Evolutionary conservation across 2,797 vertebrate genomes (phyloP), one percentile per base, ranked within the genome.

Genomic region (Tinamus major): DNA sequence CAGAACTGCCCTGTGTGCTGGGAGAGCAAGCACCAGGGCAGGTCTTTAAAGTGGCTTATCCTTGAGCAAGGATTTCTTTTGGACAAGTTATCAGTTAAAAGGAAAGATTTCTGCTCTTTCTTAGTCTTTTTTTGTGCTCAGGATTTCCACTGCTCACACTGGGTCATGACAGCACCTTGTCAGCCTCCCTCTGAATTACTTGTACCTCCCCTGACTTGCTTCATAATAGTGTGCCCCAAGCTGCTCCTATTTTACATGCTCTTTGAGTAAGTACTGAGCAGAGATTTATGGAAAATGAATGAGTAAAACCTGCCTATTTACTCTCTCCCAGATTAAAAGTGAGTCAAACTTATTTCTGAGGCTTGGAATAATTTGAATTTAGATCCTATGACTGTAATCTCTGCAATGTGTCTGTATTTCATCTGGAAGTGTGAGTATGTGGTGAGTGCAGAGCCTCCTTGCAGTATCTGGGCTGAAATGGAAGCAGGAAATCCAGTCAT

Each of bases 171-270:
- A 71, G 62, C 62, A 67, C 44, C 68, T 93, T 84, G 26, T 68
- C 90, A 82, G 84, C 31, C 46, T 90, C 59, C 24, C 42, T 80
- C 83, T 77, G 89, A 92, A 89, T 95, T n/a, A 59, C 65, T 87
- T 71, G 17, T 49, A 16, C 64, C 27, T 94, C 56, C 77, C 87
- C 88, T 88, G 78, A n/a, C 70, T 79, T 20, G 69, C 69, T 94
- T 83, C 58, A 6, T 35, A 70, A 79, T 9, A 69, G 44, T 1
- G 9, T 71, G 71, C 88, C 88, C 69, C 41, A 41, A 87, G 84
- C 85, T 86, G 59, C 80, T 79, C 53, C 74, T 71, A 35, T 86
- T 88, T 91, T 48, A 58, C n/a, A 18, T 75, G 31, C 21, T 59
- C 33, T 71, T 48, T 35, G 63, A 94, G 78, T 69, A 67, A 85